Conservation (phyloP, 1,140 invertebrate genomes). For the Agrilus planipennis region DNA sequence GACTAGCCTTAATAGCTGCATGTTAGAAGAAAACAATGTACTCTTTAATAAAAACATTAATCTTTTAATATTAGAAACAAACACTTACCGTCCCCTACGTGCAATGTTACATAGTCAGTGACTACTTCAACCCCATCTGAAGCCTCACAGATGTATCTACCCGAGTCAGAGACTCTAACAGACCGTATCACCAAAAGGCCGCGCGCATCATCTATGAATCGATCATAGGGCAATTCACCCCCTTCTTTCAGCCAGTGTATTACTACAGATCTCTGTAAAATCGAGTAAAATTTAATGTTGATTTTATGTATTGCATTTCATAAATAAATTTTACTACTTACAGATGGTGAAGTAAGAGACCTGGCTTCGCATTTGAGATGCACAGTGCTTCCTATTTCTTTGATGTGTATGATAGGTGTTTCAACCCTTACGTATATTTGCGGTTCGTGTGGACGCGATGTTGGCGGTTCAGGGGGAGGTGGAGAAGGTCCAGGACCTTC, state of each 20-base stretch:
- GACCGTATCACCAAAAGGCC: constrained; percentile 66
- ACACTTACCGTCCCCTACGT: constrained; percentile 47
- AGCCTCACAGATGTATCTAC: constrained; percentile 77
- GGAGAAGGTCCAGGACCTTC: no score
- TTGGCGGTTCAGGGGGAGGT: constrained; percentile 18
- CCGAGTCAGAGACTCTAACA: constrained; percentile 67
- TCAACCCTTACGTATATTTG: constrained; percentile 54
- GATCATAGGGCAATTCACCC: constrained; percentile 50
- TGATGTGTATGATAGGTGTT: constrained; percentile 60
- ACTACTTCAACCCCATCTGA: constrained; percentile 52
- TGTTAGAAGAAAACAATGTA: no score
- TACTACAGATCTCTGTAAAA: constrained; percentile 28
- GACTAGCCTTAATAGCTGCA: no score
- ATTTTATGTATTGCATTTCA: not conserved
- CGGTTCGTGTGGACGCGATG: no score
- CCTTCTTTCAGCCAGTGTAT: constrained; percentile 69
- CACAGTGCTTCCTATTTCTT: constrained; percentile 63
- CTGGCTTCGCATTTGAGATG: constrained; percentile 63
- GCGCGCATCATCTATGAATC: constrained; percentile 54
- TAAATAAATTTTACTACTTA: constrained; percentile 3
- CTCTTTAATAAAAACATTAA: not conserved
- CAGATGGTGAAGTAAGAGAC: constrained; percentile 21
- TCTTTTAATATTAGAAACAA: constrained; percentile 1
- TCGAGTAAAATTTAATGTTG: not conserved
- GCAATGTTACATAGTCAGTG: constrained; percentile 55